Evolutionary conservation across 2,797 vertebrate species (phyloP), one percentile per base, ranked within the genome.

Genomic region (Labroides dimidiatus): DNA sequence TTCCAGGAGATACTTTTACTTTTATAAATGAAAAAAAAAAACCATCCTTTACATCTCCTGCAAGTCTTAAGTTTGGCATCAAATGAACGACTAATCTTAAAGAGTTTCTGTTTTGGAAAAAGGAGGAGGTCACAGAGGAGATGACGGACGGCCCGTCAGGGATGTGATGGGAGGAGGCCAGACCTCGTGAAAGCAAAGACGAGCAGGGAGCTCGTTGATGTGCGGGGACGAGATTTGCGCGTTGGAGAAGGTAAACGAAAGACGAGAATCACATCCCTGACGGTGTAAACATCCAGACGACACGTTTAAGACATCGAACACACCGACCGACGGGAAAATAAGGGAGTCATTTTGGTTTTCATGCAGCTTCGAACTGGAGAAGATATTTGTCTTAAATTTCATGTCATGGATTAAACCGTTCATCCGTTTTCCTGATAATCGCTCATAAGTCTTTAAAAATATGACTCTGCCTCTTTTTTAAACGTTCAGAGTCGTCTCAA

Each of bases 111-210:
- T n/a, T n/a, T 39, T 39, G 11, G 21, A 7, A 33, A 33, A 8
- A 8, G 8, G 30, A 1, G 30, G 30, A 33, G 45, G 60, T 64
- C 78, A 81, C 69, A 75, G 64, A 78, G 55, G 70, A 84, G 68
- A 30, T 67, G 13, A 67, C 33, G 59, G 51, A 64, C 45, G 10
- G 39, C 56, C n/a, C 14, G 59, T 77, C 83, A 66, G 81, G 78
- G 74, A 83, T 12, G 69, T 41, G 62, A 77, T 75, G 21, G 21
- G 2, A 33, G 23, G 77, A 87, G 36, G 77, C n/a, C 51, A 61
- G 50, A 60, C 64, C 37, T 2, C 3, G 7, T 33, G 65, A 41
- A 45, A 17, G 14, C 39, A 64, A 42, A 49, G 44, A 74, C 37
- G 12, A 24, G 1, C 4, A 20, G 21, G 30, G 27, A 12, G 55